Conservation (phyloP, 2,113 vertebrate genomes). For the Coracopsis vasa region DNA sequence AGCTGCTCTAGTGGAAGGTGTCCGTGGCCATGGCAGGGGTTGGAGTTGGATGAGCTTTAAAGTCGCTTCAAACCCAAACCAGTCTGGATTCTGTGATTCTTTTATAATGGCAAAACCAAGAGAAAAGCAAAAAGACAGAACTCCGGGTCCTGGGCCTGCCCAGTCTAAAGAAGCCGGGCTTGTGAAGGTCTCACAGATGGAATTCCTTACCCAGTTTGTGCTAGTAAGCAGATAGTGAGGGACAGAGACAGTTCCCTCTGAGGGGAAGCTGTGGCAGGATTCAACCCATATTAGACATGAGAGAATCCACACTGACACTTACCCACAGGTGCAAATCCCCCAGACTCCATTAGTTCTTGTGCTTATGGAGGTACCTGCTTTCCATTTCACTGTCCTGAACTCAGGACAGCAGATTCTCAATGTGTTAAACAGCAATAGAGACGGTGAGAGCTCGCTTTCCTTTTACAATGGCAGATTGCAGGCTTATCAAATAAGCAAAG, state of each 20-base stretch:
- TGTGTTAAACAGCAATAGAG: neutral
- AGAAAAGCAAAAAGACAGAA: neutral
- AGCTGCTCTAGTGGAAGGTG: neutral
- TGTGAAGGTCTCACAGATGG: neutral
- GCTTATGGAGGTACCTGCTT: neutral
- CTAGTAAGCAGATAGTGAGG: neutral
- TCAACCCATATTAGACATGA: neutral
- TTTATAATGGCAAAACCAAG: neutral
- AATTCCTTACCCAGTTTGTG: neutral
- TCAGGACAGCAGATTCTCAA: neutral
- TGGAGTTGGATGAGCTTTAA: accelerated
- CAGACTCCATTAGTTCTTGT: neutral
- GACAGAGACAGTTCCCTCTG: neutral
- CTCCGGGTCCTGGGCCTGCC: neutral
- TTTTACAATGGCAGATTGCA: neutral
- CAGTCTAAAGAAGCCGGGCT: neutral
- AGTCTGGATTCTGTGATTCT: neutral
- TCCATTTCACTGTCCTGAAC: neutral
- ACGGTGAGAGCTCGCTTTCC: neutral
- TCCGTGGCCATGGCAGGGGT: neutral
- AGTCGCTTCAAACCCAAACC: neutral
- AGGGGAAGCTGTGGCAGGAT: neutral
- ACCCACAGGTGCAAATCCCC: neutral
- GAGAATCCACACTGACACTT: neutral
- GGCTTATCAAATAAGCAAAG: neutral